phyloP scores from a whole-genome alignment of 2,888 invertebrate species.

The Spialia ferax region DNA sequence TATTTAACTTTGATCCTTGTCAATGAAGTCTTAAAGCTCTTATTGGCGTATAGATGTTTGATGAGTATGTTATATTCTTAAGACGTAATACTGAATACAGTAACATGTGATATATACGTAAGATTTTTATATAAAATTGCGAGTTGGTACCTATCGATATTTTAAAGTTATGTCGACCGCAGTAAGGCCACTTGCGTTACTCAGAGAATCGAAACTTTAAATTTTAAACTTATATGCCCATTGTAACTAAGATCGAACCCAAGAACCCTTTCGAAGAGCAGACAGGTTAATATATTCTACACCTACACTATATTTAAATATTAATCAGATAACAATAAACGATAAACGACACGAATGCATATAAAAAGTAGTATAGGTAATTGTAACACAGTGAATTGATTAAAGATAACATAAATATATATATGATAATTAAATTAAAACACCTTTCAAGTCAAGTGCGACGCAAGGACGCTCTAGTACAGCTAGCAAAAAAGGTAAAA shows the following conservation, averaged over 20 bases:
- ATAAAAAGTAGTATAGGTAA: too few relatives aligned
- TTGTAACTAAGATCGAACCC: too few relatives aligned
- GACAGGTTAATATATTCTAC: too few relatives aligned
- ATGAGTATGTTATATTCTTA: not conserved
- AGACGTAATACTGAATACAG: not conserved
- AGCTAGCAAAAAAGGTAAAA: constrained; percentile 42
- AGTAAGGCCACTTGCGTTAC: too few relatives aligned
- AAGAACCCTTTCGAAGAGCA: too few relatives aligned
- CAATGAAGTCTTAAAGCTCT: not conserved
- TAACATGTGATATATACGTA: not conserved
- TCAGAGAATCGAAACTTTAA: too few relatives aligned
- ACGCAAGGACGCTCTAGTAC: constrained; percentile 55
- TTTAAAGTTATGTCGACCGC: too few relatives aligned
- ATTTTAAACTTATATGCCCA: too few relatives aligned
- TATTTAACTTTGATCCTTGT: constrained; percentile 19
- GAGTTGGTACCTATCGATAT: too few relatives aligned
- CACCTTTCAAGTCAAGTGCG: constrained; percentile 56
- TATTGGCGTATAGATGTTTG: not conserved
- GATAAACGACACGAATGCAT: not conserved
- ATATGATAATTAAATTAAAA: constrained; percentile 44
- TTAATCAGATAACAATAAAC: too few relatives aligned
- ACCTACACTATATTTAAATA: too few relatives aligned
- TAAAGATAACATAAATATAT: constrained; percentile 6
- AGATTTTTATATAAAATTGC: too few relatives aligned
- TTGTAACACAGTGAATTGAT: constrained; percentile 17